These are phyloP conservation scores for Buceros bicornis DNA, from an alignment of 2,797 vertebrate genomes.

Conservation along the genomic window DNA sequence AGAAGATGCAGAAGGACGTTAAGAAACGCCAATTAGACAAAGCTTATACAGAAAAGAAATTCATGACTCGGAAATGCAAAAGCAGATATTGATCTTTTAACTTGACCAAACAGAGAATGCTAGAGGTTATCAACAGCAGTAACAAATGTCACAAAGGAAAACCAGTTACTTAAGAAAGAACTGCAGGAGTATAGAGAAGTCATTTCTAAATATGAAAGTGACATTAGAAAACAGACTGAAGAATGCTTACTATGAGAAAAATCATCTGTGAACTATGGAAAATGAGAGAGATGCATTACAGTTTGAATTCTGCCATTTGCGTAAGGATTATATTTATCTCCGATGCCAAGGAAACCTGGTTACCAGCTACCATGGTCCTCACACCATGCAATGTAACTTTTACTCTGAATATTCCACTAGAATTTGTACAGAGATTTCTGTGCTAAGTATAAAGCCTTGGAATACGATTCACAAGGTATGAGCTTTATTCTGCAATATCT, in stretches of 20 bases:
- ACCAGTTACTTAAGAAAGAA: slow-evolving; percentile 73
- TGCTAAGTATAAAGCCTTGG: not conserved
- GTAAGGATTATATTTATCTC: slow-evolving; percentile 61
- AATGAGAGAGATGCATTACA: slow-evolving; percentile 71
- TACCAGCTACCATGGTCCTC: not conserved
- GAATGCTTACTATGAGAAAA: slow-evolving; percentile 66
- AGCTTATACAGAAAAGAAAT: slow-evolving; percentile 37
- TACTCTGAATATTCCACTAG: not conserved
- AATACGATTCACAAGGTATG: slow-evolving; percentile 41
- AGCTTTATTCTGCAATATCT: not conserved
- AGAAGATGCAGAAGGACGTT: slow-evolving; percentile 56
- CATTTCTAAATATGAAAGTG: slow-evolving; percentile 50
- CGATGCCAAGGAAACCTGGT: slow-evolving; percentile 37
- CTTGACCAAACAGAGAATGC: slow-evolving; percentile 53
- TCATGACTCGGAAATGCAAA: slow-evolving; percentile 57
- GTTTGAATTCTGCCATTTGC: slow-evolving; percentile 69
- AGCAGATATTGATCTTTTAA: slow-evolving; percentile 54
- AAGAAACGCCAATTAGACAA: slow-evolving; percentile 5
- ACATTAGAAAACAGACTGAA: slow-evolving; percentile 50
- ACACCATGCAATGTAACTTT: not conserved
- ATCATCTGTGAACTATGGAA: slow-evolving; percentile 66
- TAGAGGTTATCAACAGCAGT: slow-evolving; percentile 56
- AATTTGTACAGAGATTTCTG: slow-evolving; percentile 15
- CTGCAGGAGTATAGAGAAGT: slow-evolving; percentile 63
- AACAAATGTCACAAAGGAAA: slow-evolving; percentile 64